Evolutionary conservation across 2,797 vertebrate genomes (phyloP), one percentile per base, ranked within the genome.

Genomic region (Acipenser oxyrinchus): DNA sequence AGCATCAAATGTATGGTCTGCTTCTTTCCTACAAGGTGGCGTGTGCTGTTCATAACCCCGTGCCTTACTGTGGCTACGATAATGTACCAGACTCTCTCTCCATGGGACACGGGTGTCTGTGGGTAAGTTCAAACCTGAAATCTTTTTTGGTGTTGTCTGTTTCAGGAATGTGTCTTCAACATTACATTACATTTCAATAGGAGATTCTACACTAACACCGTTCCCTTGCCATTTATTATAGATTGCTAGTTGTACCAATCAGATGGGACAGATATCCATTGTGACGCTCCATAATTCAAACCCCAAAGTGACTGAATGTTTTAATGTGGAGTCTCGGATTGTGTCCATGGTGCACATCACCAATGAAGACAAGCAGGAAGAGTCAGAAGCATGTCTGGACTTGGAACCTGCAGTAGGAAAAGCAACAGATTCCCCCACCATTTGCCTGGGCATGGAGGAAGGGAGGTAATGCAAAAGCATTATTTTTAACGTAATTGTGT

Each of bases 201-300:
- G 37, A 5, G 0, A 0, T 37, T 37, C 37, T 0, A 37, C 37
- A 37, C 37, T 37, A 5, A 37, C 37, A 5, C 5, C 0, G 37
- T 37, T 12, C 6, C 12, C 37, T 15, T 8, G 50, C 15, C 5
- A 66, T 68, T 63, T 8, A 13, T 69, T 73, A 71, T 80, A 99
- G 96, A 93, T 98, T 71, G 94, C 95, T 68, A 99, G 95, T 70
- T 98, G 97, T 72, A 93, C 95, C 72, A 92, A 92, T 77, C 97
- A 98, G 75, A 99, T 99, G 97, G 97, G 95, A 1, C 96, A 99
- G 81, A 90, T 99, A 12, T 92, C 96, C 70, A 93, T 99, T 52
- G 88, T 98, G 67, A 90, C 95, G 0, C 90, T 99, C 82, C 95
- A 98, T 71, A 91, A 82, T 77, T 90, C 89, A 71, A 90, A 74